These are phyloP conservation scores for Oncorhynchus masou DNA, from an alignment of 2,113 vertebrate species.

Conservation along the genomic window DNA sequence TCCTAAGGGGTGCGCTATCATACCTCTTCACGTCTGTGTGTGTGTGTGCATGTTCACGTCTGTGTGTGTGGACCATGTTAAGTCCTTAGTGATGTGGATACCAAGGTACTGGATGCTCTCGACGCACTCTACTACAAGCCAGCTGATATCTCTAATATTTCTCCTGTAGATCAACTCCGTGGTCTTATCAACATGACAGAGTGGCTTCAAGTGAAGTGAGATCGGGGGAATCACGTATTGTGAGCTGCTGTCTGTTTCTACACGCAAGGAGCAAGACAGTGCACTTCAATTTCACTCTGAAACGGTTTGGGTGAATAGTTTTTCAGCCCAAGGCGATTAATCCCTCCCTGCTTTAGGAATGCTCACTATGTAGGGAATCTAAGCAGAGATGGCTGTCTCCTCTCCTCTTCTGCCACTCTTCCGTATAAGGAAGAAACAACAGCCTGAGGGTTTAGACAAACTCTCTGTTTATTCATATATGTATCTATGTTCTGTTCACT, in stretches of 20 bases:
- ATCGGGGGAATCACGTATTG: constrained; percentile 22
- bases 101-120: too few species aligned
- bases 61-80: too few species aligned
- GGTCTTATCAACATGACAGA: constrained; percentile 41
- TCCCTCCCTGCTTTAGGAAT: constrained; percentile 30
- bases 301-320: constrained; percentile 1
- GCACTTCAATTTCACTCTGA: constrained; percentile 26
- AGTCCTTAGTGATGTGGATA: too few species aligned
- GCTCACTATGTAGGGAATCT: constrained; percentile 42
- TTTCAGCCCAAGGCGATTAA: neutral
- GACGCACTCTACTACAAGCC: too few species aligned
- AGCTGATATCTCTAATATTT: too few species aligned
- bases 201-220: constrained; percentile 27
- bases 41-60: too few species aligned
- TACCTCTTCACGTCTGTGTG: too few species aligned
- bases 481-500: neutral
- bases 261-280: constrained; percentile 4
- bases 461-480: constrained; percentile 30
- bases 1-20: too few species aligned
- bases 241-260: constrained; percentile 5
- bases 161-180: neutral
- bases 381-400: constrained; percentile 12
- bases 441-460: constrained; percentile 6
- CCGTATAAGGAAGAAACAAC: constrained; percentile 34
- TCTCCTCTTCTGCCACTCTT: neutral